Percentiles rank a stretch among this genome's conserved stretches.
These are phyloP conservation scores for Octopus sinensis DNA, from an alignment of 1,140 invertebrate species.

Conservation along the genomic window DNA sequence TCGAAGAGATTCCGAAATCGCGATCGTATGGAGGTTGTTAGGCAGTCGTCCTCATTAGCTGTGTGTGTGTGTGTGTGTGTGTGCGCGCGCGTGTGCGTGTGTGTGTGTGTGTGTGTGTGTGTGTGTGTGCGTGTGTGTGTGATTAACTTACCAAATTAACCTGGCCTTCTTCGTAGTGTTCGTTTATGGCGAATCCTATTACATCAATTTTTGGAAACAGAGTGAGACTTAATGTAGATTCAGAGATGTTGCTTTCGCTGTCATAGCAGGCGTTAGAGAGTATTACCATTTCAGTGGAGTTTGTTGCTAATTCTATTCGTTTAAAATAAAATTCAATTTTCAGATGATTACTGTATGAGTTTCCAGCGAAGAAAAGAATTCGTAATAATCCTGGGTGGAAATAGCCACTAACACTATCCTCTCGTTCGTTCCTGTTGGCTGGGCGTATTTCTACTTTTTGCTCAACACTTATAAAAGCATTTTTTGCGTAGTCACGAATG, in stretches of 20 bases:
- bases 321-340: neutral
- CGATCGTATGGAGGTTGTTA: no score
- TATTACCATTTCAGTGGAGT: neutral
- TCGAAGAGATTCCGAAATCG: no score
- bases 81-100: no score
- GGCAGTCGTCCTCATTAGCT: no score
- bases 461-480: neutral
- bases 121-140: no score
- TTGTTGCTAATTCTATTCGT: neutral
- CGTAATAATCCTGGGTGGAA: neutral
- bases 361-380: neutral
- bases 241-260: neutral
- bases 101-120: no score
- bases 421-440: neutral
- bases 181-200: no score
- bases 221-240: neutral
- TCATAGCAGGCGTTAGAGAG: neutral
- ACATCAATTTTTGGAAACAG: no score
- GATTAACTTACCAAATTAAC: no score
- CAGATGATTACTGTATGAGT: neutral
- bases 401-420: neutral
- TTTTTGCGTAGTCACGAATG: neutral
- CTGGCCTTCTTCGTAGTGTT: no score
- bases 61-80: no score
- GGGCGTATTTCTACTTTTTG: neutral